Evolutionary conservation across 2,797 vertebrate genomes (phyloP).

Genomic region (Cottoperca gobio): DNA sequence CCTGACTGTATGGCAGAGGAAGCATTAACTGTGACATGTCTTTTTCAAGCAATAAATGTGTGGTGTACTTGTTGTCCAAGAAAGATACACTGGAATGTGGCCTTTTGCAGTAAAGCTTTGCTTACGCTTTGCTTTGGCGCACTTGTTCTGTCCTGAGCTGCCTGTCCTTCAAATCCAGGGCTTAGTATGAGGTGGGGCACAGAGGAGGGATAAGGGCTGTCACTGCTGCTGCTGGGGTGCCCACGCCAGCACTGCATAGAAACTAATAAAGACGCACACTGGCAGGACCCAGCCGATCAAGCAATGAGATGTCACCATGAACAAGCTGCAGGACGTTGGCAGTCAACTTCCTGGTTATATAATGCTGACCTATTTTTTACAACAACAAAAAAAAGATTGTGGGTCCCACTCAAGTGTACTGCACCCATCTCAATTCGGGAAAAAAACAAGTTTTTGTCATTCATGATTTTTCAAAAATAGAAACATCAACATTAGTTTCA

Average conservation of each 20-base stretch:
- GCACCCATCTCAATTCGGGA: slow-evolving; percentile 40
- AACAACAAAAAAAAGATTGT: slow-evolving; percentile 55
- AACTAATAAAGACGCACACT: slow-evolving; percentile 83
- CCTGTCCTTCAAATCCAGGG: slow-evolving; percentile 70
- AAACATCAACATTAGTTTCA: slow-evolving; percentile 10
- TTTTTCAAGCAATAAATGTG: slow-evolving; percentile 36
- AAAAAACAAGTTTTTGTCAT: slow-evolving; percentile 36
- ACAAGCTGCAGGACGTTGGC: slow-evolving; percentile 85
- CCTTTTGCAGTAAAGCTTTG: slow-evolving; percentile 55
- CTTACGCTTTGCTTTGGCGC: slow-evolving; percentile 51
- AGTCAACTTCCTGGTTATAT: slow-evolving; percentile 81
- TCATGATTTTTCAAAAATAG: slow-evolving; percentile 13
- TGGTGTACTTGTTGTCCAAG: slow-evolving; percentile 50
- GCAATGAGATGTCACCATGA: slow-evolving; percentile 84
- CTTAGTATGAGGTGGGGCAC: slow-evolving; percentile 70
- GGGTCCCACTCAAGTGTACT: slow-evolving; percentile 53
- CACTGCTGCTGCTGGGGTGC: slow-evolving; percentile 68
- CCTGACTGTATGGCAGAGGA: slow-evolving; percentile 34
- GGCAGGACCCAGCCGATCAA: slow-evolving; percentile 76
- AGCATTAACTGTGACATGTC: slow-evolving; percentile 38
- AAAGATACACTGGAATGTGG: slow-evolving; percentile 42
- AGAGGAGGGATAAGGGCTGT: slow-evolving; percentile 71
- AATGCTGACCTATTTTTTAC: slow-evolving; percentile 76
- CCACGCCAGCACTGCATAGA: slow-evolving; percentile 69
- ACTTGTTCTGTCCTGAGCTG: slow-evolving; percentile 67